These are phyloP conservation scores for Andrena fulva DNA, from an alignment of 2,888 invertebrate genomes.

Conservation along the genomic window DNA sequence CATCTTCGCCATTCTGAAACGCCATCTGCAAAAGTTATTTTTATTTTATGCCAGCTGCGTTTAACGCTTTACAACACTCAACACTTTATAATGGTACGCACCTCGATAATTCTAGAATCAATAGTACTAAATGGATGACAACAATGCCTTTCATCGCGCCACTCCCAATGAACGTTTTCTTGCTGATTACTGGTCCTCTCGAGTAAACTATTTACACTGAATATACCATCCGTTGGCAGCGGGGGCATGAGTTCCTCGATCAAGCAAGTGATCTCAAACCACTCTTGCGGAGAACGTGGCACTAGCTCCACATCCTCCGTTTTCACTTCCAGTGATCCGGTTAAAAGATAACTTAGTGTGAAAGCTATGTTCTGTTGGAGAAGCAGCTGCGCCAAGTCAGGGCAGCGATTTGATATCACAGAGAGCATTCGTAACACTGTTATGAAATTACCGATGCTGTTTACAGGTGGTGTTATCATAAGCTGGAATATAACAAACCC, in stretches of 20 bases:
- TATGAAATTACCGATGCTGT: conserved; percentile 97
- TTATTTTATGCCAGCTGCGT: background rate
- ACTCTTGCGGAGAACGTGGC: conserved; percentile 96
- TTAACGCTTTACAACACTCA: background rate
- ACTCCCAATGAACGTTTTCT: conserved; percentile 97
- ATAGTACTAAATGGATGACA: conserved; percentile 97
- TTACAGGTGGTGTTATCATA: conserved; percentile 97
- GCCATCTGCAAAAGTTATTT: conserved; percentile 87
- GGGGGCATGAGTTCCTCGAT: conserved; percentile 99
- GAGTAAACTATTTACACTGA: conserved; percentile 95
- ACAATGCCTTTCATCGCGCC: conserved; percentile 96
- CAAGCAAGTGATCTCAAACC: conserved; percentile 98
- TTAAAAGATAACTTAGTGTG: conserved; percentile 96
- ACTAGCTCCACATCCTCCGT: conserved; percentile 92
- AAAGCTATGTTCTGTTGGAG: conserved; percentile 98
- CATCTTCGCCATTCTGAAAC: conserved; percentile 97
- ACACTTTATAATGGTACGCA: conserved; percentile 71
- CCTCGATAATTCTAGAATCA: conserved; percentile 97
- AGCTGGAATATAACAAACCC: conserved; percentile 86
- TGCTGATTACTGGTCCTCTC: conserved; percentile 90
- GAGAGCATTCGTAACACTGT: conserved; percentile 98
- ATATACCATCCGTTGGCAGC: conserved; percentile 97
- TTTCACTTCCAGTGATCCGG: conserved; percentile 91
- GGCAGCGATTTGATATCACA: conserved; percentile 97
- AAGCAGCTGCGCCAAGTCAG: conserved; percentile 95